phyloP scores from a whole-genome alignment of 2,113 vertebrate genomes.

The Esox niger region DNA sequence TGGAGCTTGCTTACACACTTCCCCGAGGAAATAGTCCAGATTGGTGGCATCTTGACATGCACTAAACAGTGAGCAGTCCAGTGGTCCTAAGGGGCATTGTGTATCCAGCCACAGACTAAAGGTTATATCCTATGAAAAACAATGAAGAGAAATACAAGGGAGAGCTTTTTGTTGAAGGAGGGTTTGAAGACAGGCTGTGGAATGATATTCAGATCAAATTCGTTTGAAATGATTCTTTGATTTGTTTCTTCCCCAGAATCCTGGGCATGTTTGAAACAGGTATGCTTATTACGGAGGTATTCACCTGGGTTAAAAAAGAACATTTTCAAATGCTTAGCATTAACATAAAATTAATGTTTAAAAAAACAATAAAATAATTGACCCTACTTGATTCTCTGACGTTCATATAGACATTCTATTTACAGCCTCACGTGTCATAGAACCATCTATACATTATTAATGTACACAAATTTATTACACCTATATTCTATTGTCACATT shows the following conservation, averaged over 20 bases:
- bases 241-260: too few relatives aligned
- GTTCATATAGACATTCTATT: too few relatives aligned
- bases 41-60: conserved; percentile 79
- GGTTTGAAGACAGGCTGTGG: too few relatives aligned
- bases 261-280: too few relatives aligned
- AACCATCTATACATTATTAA: conserved; percentile 28
- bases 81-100: conserved; percentile 73
- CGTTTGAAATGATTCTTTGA: too few relatives aligned
- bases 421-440: background rate
- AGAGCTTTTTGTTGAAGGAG: conserved; percentile 60
- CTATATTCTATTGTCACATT: conserved; percentile 83
- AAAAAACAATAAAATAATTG: too few relatives aligned
- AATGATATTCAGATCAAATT: too few relatives aligned
- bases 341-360: too few relatives aligned
- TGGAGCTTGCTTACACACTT: conserved; percentile 75
- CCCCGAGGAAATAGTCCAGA: conserved; percentile 76
- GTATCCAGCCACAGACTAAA: conserved; percentile 74
- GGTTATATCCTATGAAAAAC: conserved; percentile 62
- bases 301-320: too few relatives aligned
- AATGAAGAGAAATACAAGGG: conserved; percentile 53
- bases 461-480: conserved; percentile 39
- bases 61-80: conserved; percentile 89
- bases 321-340: too few relatives aligned
- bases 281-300: too few relatives aligned
- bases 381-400: too few relatives aligned